Evolutionary conservation across 1,140 invertebrate genomes (phyloP).

Genomic region (Drosophila melanica): DNA sequence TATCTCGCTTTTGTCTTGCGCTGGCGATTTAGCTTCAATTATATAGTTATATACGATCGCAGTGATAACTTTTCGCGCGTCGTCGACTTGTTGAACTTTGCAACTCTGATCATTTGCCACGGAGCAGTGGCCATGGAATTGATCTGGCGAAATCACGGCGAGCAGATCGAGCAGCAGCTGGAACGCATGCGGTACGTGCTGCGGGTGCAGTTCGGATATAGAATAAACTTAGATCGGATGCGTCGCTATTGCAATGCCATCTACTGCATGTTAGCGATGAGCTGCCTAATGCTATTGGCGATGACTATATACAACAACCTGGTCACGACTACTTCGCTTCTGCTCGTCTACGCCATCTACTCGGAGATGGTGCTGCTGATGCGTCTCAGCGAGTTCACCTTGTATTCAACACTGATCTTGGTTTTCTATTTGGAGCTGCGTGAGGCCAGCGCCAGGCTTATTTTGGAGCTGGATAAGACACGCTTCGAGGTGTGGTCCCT

Average conservation of each 20-base stretch:
- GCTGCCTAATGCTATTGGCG: background rate
- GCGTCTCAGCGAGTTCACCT: slow-evolving; percentile 43
- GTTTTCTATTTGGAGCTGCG: slow-evolving; percentile 51
- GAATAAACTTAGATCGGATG: slow-evolving; percentile 13
- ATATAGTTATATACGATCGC: slow-evolving; percentile 28
- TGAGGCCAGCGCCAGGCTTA: slow-evolving; percentile 11
- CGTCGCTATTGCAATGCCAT: slow-evolving; percentile 30
- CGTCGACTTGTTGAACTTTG: slow-evolving; percentile 45
- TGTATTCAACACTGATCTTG: slow-evolving; percentile 37
- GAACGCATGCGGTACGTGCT: slow-evolving; percentile 27
- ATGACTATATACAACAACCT: slow-evolving; percentile 4
- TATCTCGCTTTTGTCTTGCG: background rate
- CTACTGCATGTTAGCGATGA: slow-evolving; percentile 6
- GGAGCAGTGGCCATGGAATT: slow-evolving; percentile 33
- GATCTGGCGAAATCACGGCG: slow-evolving; percentile 32
- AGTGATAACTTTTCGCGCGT: slow-evolving; percentile 40
- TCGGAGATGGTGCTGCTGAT: slow-evolving; percentile 52
- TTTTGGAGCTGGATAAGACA: slow-evolving; percentile 26
- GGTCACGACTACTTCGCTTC: background rate
- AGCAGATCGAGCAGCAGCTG: slow-evolving; percentile 37
- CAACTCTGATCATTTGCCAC: slow-evolving; percentile 11
- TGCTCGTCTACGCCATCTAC: slow-evolving; percentile 34
- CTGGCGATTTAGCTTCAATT: slow-evolving; percentile 32
- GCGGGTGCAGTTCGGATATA: slow-evolving; percentile 2
- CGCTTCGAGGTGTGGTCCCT: slow-evolving; percentile 26